Base-by-base conservation (phyloP, 2,797 vertebrate species). In the Phataginus tricuspis region DNA sequence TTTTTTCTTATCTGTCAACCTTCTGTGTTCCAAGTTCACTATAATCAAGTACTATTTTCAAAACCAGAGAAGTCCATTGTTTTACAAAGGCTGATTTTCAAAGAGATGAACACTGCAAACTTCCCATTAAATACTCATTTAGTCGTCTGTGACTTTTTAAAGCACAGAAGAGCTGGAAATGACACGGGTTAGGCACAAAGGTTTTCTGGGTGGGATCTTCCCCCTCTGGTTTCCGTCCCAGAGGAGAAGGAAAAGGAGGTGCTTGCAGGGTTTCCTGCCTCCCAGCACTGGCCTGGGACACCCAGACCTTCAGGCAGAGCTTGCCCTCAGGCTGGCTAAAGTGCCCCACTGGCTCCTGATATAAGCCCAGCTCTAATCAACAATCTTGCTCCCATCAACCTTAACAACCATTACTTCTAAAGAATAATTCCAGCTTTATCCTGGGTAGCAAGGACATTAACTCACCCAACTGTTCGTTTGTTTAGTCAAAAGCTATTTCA, bases 121-220 rank as follows among this genome's bases (percentile, higher is more conserved):
- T 74, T 83, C 51, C 77, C 71, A 4, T 45, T n/a, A 57, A 64
- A 75, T 15, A 71, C 4, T 31, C 75, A 31, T 34, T 68, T 19
- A 6, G 13, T 27, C 1, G 0, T 31, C 42, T 63, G 74, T n/a
- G 23, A 45, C 64, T 91, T 57, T 91, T 21, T 68, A 55, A n/a
- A 78, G 79, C 18, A 11, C 0, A 4, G 71, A 6, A 37, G 45
- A 69, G 85, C 51, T 82, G 92, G 96, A 96, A 94, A 84, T 90
- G 95, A 92, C 13, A 6, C 66, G 2, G 64, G 27, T 59, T 13
- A 27, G 74, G 71, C 94, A 97, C 97, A 97, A 98, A 98, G 84
- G 79, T 45, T 95, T 96, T 97, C 96, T 97, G 97, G 97, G 96
- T 97, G 96, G 97, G 95, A 85, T 87, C 96, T 94, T 97, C 66